These are phyloP conservation scores for Taurulus bubalis DNA, from an alignment of 2,113 vertebrate genomes.

Conservation along the genomic window DNA sequence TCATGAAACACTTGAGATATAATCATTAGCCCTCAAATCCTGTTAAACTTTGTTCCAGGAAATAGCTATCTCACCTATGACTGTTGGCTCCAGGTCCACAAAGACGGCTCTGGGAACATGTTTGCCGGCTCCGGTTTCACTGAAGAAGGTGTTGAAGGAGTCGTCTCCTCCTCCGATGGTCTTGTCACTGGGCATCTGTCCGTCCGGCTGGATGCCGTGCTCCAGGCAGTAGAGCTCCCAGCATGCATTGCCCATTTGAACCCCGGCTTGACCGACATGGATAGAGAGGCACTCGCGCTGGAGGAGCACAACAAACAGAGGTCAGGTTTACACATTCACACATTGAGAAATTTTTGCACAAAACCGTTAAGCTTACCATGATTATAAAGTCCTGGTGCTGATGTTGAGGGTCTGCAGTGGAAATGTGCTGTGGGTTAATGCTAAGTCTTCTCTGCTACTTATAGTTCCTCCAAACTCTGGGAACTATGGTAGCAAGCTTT, in stretches of 20 bases:
- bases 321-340: neutral
- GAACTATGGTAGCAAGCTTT: conserved; percentile 33
- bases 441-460: conserved; percentile 20
- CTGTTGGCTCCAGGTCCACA: conserved; percentile 80
- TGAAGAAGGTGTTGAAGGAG: conserved; percentile 82
- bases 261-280: conserved; percentile 81
- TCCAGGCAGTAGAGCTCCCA: conserved; percentile 94
- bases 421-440: neutral
- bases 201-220: conserved; percentile 86
- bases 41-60: too few species aligned
- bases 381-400: conserved; percentile 30
- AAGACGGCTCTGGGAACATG: conserved; percentile 78
- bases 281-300: conserved; percentile 77
- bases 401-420: conserved; percentile 4
- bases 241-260: conserved; percentile 91
- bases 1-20: neutral
- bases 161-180: conserved; percentile 78
- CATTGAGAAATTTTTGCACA: neutral
- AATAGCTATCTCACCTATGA: conserved; percentile 66
- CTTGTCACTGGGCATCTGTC: conserved; percentile 79
- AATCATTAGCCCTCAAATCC: neutral
- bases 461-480: conserved; percentile 27
- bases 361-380: conserved; percentile 59
- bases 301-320: neutral
- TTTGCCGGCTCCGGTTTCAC: conserved; percentile 81